phyloP scores from a whole-genome alignment of 1,140 invertebrate species.

The Drosophila virilis region DNA sequence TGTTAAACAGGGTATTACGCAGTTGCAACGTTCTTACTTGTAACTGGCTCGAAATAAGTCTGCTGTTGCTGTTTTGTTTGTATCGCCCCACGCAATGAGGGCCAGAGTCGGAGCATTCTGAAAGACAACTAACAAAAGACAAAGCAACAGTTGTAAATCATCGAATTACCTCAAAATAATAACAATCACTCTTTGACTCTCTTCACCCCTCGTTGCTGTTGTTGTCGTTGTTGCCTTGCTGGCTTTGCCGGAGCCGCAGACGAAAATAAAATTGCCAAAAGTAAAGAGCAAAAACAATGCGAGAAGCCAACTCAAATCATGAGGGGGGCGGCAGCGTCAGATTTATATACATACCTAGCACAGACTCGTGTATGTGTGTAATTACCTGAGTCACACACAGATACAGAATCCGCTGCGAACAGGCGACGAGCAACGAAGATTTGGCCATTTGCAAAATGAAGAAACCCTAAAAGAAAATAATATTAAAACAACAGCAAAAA shows the following conservation, averaged over 20 bases:
- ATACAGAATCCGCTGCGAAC: slow-evolving; percentile 26
- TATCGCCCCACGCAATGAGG: slow-evolving; percentile 30
- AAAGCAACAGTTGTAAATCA: slow-evolving; percentile 80
- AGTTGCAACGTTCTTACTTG: slow-evolving; percentile 1
- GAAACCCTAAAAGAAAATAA: slow-evolving; percentile 69
- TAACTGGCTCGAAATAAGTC: slow-evolving; percentile 63
- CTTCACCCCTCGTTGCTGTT: slow-evolving; percentile 29
- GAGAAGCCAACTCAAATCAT: slow-evolving; percentile 47
- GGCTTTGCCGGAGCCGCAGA: slow-evolving; percentile 43
- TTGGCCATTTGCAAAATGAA: slow-evolving; percentile 77
- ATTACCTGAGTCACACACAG: slow-evolving; percentile 5
- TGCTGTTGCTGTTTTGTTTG: slow-evolving; percentile 43
- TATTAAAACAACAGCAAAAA: slow-evolving; percentile 41
- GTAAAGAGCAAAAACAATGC: slow-evolving; percentile 58
- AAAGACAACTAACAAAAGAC: slow-evolving; percentile 78
- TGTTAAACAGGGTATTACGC: no score
- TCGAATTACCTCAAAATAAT: slow-evolving; percentile 82
- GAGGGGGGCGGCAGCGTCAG: slow-evolving; percentile 27
- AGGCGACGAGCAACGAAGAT: slow-evolving; percentile 46
- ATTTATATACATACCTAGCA: neutral
- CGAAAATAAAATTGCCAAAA: slow-evolving; percentile 70
- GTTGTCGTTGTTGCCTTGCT: slow-evolving; percentile 17
- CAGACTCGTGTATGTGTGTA: slow-evolving; percentile 2
- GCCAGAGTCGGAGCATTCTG: slow-evolving; percentile 48
- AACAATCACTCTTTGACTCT: slow-evolving; percentile 71